phyloP scores from a whole-genome alignment of 1,140 invertebrate species.

The Uloborus diversus region DNA sequence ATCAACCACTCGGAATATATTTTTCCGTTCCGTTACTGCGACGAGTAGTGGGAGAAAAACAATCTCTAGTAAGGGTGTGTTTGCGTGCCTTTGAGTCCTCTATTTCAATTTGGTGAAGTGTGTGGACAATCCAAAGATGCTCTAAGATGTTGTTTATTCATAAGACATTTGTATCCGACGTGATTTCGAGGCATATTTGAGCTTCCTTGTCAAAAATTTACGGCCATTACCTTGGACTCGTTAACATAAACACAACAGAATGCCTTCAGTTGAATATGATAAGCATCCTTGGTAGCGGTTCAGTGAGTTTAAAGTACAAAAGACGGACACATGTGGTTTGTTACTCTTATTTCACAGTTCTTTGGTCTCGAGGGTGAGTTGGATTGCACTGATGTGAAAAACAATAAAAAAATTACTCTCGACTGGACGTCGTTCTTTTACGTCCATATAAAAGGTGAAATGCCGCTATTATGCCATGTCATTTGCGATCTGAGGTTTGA shows the following conservation, averaged over 20 bases:
- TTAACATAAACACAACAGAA: slow-evolving; percentile 47
- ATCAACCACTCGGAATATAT: too few relatives aligned
- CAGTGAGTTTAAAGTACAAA: slow-evolving; percentile 54
- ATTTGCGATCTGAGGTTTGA: not conserved
- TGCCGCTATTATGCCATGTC: not conserved
- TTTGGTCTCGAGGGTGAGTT: slow-evolving; percentile 33
- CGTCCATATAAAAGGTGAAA: slow-evolving; percentile 44
- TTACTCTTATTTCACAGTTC: slow-evolving; percentile 49
- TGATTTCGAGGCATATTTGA: slow-evolving; percentile 1
- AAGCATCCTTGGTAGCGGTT: slow-evolving; percentile 40
- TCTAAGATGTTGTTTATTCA: slow-evolving; percentile 26
- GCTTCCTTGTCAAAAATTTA: slow-evolving; percentile 40
- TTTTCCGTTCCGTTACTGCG: too few relatives aligned
- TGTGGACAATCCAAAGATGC: not conserved
- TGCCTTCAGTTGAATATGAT: slow-evolving; percentile 34
- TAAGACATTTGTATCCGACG: slow-evolving; percentile 13
- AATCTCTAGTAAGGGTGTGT: too few relatives aligned
- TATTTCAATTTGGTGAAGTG: not conserved
- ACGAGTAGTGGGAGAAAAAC: too few relatives aligned
- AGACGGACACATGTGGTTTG: slow-evolving; percentile 21
- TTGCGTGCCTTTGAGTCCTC: too few relatives aligned
- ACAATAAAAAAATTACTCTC: slow-evolving; percentile 1
- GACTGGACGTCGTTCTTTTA: slow-evolving; percentile 44
- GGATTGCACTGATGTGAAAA: slow-evolving; percentile 30
- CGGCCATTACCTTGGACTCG: slow-evolving; percentile 30